Evolutionary conservation across 1,140 invertebrate genomes (phyloP), one percentile per base, ranked within the genome.

Genomic region (Zaprionus camerounensis): DNA sequence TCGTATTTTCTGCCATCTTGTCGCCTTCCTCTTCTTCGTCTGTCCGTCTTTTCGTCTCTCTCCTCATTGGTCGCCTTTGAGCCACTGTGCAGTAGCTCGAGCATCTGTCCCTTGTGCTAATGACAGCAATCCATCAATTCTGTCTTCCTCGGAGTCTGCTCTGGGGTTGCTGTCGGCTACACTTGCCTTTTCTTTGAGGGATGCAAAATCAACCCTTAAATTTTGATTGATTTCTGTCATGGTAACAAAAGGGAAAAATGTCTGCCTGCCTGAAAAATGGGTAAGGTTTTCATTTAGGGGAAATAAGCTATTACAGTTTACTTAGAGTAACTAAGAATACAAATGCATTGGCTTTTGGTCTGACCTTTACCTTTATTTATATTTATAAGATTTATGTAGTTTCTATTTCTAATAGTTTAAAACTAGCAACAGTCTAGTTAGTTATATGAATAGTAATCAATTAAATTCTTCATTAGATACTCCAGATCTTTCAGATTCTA

Each of bases 111-210:
- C 44, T 44, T 13, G 2, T 26, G 36, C 12, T 53, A 26, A 63
- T 81, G 83, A 87, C 80, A 84, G 77, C 83, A 78, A 87, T 88
- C 84, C 77, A 87, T 87, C 83, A 87, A 69, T 17, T 55, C 34
- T 4, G 15, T 20, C 38, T 5, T 4, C 4, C 15, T n/a, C 38
- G 9, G 31, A 38, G 2, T 51, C 20, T 12, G 15, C 4, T 11
- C n/a, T 20, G 22, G 82, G 82, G 82, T 86, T 67, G 71, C 22
- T 71, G 28, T 28, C 17, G 17, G 41, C 41, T 17, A 46, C 15
- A 64, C 17, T 24, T 46, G 24, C 26, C 2, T 66, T 36, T 9
- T 5, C 28, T 28, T n/a, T 9, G 44, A 22, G 41, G 59, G 46
- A 22, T 68, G 62, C 11, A 11, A 22, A 51, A 53, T 7, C 76